Evolutionary conservation across 2,113 vertebrate species (phyloP), one percentile per base, ranked within the genome.

Genomic region (Apus apus): DNA sequence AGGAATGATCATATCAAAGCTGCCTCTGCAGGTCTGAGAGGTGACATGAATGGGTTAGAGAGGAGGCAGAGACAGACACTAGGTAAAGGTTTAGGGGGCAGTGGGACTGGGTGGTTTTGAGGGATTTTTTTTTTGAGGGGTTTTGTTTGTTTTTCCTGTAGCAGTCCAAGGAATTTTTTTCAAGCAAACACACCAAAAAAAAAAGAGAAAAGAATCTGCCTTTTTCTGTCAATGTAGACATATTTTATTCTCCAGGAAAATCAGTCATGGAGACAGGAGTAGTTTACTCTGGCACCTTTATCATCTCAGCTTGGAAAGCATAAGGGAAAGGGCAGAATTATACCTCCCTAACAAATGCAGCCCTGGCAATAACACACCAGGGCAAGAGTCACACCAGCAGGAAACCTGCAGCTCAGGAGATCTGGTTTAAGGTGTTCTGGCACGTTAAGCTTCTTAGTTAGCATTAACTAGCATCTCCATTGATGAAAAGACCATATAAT

Each of bases 221-320:
- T 60, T 77, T 14, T 78, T 71, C 38, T 78, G 40, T 53, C 74
- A 15, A 2, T 4, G 13, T 3, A 80, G 76, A 50, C 19, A 0
- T 22, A 11, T n/a, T 77, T 70, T 56, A 25, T 25, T 15, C 81
- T 96, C 95, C 92, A 97, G 95, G 85, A 91, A 89, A 74, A 97
- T 78, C 90, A 91, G 73, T 1, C 57, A 17, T 22, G 87, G 96
- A 85, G 92, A 79, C 87, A 48, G 78, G 81, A 15, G 3, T 36
- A n/a, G 85, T 45, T 76, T 57, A 36, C 70, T 72, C 92, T 87
- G 93, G 92, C 78, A 87, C 57, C 36, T 78, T 60, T 16, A 14
- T 56, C 38, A 46, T 2, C 51, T 58, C 9, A 13, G 43, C 16
- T 1, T 26, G 65, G 81, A 75, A 85, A 78, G 61, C 61, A 71